phyloP scores from a whole-genome alignment of 2,797 vertebrate genomes.

The Cossypha heuglini region DNA sequence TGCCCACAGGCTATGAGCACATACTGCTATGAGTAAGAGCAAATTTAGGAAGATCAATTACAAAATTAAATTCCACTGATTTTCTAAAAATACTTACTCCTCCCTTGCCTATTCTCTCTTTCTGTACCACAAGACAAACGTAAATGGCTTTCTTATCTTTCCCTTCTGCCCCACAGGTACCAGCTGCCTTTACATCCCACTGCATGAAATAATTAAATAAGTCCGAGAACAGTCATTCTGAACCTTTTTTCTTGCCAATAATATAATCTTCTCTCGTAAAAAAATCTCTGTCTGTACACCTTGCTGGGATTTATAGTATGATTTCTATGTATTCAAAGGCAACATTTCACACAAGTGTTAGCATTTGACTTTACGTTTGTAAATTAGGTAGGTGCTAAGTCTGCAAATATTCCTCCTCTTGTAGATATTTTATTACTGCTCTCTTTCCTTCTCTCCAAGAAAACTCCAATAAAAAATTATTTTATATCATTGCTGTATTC shows the following conservation, averaged over 20 bases:
- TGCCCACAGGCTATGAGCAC: neutral
- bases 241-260: neutral
- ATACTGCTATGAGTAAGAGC: neutral
- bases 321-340: neutral
- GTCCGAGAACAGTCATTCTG: neutral
- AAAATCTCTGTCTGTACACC: neutral
- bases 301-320: neutral
- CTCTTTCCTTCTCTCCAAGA: neutral
- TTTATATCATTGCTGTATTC: neutral
- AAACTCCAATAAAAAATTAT: neutral
- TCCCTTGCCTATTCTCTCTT: neutral
- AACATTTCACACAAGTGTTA: neutral
- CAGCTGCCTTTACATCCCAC: neutral
- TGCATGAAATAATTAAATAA: neutral
- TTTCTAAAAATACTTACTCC: neutral
- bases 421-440: neutral
- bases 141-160: neutral
- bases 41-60: neutral
- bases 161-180: neutral
- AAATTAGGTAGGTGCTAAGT: neutral
- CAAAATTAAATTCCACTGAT: neutral
- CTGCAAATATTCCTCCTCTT: neutral
- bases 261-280: neutral
- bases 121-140: neutral
- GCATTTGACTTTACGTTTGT: neutral